Base-by-base conservation (phyloP, 92 coral and sea anemone species). In the Anthopleura xanthogrammica region DNA sequence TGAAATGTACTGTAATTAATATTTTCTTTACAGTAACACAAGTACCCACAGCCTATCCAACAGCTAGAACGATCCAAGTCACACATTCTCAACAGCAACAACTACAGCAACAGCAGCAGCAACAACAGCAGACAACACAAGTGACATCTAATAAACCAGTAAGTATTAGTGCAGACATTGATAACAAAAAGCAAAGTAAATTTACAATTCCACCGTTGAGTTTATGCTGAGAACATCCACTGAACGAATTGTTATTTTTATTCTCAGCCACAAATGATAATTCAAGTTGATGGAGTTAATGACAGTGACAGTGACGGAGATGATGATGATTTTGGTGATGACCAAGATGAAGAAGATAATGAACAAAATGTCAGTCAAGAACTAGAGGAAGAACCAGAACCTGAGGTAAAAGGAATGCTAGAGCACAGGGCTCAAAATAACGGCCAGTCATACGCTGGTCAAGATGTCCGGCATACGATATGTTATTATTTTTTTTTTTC, bases 1-100 rank as follows among this genome's bases (percentile, higher is more conserved):
- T 29, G 36, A 5, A 56, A 23, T 81, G 23, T 41, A 16, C 10
- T 50, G 36, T 29, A 29, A 29, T 29, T 29, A 29, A 29, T 11
- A 20, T 72, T 23, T 52, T 7, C 56, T 22, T n/a, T 64, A 22
- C 57, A 83, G 83, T 86, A 36, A 46, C 85, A 79, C 85, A 85
- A 58, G 46, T 88, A 60, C 75, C 84, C 74, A 83, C 92, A 80
- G 80, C 83, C 52, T 93, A 93, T 76, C 98, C 98, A 16, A 92
- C 94, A 60, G 95, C 86, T 52, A 89, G 92, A 83, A 93, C 98
- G 72, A 93, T 93, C 74, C 98, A 93, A 50, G 83, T 90, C 41
- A 85, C 94, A 16, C 92, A 76, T n/a, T 83, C 86, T 22, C 78
- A 70, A 42, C 92, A 90, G 4, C 90, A 83, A 12, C 82, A 77